These are phyloP conservation scores for Meloe dianella DNA, from an alignment of 2,888 invertebrate genomes.

Conservation along the genomic window DNA sequence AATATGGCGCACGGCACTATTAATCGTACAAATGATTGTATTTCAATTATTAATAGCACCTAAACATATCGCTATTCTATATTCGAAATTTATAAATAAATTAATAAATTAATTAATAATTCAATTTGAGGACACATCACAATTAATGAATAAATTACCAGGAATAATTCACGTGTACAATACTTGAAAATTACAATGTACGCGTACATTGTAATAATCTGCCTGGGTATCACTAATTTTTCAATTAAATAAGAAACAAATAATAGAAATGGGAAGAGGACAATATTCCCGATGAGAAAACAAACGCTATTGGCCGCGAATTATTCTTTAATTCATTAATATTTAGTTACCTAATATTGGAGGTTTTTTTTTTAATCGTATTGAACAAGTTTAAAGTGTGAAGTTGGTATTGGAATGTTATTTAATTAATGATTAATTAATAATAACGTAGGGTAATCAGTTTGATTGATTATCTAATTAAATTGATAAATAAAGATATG, in stretches of 20 bases:
- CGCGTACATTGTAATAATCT: not conserved
- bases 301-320: too few species aligned
- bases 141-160: not conserved
- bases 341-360: too few species aligned
- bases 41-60: too few species aligned
- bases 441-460: too few species aligned
- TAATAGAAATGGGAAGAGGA: too few species aligned
- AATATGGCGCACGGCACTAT: too few species aligned
- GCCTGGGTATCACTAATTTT: not conserved
- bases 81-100: not conserved
- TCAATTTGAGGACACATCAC: not conserved
- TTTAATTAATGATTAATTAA: not conserved
- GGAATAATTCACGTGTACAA: not conserved
- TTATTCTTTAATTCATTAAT: too few species aligned
- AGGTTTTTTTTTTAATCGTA: too few species aligned
- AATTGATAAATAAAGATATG: not conserved
- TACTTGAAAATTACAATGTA: not conserved
- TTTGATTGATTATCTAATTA: not conserved
- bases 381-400: too few species aligned
- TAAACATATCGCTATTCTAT: not conserved
- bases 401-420: not conserved
- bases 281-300: too few species aligned
- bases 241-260: slow-evolving; percentile 21
- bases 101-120: not conserved
- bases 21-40: too few species aligned